Conservation (phyloP, 2,888 invertebrate species). For the Geophilus truncorum region DNA sequence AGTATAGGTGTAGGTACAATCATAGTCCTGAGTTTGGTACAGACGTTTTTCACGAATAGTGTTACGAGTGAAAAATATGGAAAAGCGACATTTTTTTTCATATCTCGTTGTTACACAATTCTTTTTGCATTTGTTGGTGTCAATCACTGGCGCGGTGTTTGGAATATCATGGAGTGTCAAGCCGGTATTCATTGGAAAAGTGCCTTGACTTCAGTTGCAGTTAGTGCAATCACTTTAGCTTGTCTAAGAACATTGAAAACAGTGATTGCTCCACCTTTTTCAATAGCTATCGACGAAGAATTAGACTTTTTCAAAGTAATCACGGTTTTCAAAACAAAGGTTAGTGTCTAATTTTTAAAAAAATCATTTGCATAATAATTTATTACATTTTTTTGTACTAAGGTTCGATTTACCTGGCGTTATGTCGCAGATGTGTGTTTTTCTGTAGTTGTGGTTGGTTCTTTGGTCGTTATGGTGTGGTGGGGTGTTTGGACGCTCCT, state of each 20-base stretch:
- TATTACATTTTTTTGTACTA: background rate
- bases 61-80: constrained; percentile 42
- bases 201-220: constrained; percentile 61
- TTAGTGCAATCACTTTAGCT: constrained; percentile 59
- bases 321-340: constrained; percentile 67
- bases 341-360: background rate
- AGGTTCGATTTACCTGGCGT: background rate
- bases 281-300: constrained; percentile 67
- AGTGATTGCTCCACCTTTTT: constrained; percentile 75
- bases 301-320: constrained; percentile 76
- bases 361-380: background rate
- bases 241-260: constrained; percentile 68
- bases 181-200: constrained; percentile 59
- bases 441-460: constrained; percentile 76
- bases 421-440: constrained; percentile 69
- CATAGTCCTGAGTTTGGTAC: constrained; percentile 56
- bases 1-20: constrained; percentile 51
- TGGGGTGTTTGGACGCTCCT: constrained; percentile 77
- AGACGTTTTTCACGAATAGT: constrained; percentile 48
- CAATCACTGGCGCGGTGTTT: constrained; percentile 81
- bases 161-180: constrained; percentile 69
- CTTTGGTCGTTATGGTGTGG: constrained; percentile 83
- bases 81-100: constrained; percentile 54
- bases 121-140: constrained; percentile 69
- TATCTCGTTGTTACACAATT: constrained; percentile 64